These are phyloP conservation scores for Halisarca cf. caerulea DNA, from an alignment of 37 sponge, comb jelly and placozoan genomes.

Conservation along the genomic window DNA sequence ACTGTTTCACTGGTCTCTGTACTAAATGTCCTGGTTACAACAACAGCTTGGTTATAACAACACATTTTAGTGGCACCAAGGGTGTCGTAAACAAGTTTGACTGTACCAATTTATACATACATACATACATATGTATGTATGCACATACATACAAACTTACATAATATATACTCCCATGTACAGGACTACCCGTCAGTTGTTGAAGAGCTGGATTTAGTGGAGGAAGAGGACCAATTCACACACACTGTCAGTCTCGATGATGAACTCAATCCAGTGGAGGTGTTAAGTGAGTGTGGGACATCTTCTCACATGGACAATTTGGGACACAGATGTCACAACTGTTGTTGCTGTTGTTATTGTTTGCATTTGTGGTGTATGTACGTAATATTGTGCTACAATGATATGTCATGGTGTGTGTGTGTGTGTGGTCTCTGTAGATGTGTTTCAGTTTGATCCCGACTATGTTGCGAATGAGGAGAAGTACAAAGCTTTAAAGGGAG, in stretches of 20 bases:
- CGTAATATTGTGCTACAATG: not conserved
- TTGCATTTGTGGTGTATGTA: not conserved
- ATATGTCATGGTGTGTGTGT: not conserved
- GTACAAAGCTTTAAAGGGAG: conserved; percentile 81
- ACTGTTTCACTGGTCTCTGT: too few species aligned
- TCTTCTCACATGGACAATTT: too few species aligned
- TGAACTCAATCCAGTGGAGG: conserved; percentile 63
- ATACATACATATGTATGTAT: too few species aligned
- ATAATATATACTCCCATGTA: too few species aligned
- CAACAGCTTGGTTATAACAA: too few species aligned
- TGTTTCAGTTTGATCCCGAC: conserved; percentile 89
- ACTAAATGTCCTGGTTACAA: too few species aligned
- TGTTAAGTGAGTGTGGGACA: conserved; percentile 67
- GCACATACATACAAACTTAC: too few species aligned
- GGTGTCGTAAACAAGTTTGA: too few species aligned
- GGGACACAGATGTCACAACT: too few species aligned
- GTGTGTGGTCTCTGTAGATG: conserved; percentile 75
- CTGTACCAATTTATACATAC: too few species aligned
- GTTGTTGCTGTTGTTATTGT: not conserved
- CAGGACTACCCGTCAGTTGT: conserved; percentile 85
- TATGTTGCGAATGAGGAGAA: conserved; percentile 82
- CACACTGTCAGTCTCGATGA: conserved; percentile 91
- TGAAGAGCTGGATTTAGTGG: conserved; percentile 86
- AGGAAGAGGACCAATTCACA: conserved; percentile 96
- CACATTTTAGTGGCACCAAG: too few species aligned